Evolutionary conservation across 2,113 vertebrate species (phyloP).

Genomic region (Hystrix cristata): DNA sequence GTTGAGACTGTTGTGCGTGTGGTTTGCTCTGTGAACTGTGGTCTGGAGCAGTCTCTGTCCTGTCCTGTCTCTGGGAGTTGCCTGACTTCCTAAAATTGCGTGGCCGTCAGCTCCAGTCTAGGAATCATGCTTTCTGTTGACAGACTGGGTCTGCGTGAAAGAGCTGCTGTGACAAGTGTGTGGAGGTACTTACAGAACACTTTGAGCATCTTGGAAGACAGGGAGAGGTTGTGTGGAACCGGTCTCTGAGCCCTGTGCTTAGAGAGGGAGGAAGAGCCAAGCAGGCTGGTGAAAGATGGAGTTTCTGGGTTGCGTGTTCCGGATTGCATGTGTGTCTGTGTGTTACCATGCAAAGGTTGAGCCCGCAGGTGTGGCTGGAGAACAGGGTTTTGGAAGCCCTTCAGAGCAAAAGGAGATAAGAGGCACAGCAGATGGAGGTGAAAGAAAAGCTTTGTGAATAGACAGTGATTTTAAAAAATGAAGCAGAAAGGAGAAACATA

Average conservation of each 20-base stretch:
- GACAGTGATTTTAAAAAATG: background rate
- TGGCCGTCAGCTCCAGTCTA: background rate
- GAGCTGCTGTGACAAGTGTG: background rate
- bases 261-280: background rate
- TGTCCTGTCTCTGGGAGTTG: background rate
- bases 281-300: background rate
- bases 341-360: background rate
- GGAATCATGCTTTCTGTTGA: background rate
- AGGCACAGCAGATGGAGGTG: too few species aligned
- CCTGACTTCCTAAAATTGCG: background rate
- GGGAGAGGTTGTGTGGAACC: background rate
- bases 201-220: background rate
- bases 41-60: too few species aligned
- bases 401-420: background rate
- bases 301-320: background rate
- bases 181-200: background rate
- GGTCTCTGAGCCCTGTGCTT: background rate
- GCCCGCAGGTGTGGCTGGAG: background rate
- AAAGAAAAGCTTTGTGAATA: accelerated
- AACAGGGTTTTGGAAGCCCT: background rate
- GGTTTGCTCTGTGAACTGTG: background rate
- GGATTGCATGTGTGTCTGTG: background rate
- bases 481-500: background rate
- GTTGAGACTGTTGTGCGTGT: accelerated
- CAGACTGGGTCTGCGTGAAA: background rate